These are phyloP conservation scores for Polydrusus tereticollis DNA, from an alignment of 2,888 invertebrate genomes.

Conservation along the genomic window DNA sequence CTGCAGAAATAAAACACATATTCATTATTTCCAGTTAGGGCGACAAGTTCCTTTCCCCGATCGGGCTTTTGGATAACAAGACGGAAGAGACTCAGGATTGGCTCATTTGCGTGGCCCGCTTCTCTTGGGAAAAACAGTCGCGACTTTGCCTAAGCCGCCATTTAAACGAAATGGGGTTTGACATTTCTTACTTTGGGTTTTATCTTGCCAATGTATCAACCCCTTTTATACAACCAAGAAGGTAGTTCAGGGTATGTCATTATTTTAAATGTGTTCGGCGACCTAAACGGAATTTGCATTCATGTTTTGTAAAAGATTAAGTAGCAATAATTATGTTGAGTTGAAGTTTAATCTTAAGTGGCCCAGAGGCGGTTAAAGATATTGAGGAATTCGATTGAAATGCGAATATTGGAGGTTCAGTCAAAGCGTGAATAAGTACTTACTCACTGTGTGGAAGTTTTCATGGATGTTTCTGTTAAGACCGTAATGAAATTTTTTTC, in stretches of 20 bases:
- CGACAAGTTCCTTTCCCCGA: slow-evolving; percentile 39
- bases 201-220: slow-evolving; percentile 32
- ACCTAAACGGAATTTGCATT: background rate
- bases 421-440: no score
- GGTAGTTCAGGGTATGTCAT: slow-evolving; percentile 17
- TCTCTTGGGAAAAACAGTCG: slow-evolving; percentile 37
- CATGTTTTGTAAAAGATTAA: background rate
- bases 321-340: no score
- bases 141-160: slow-evolving; percentile 36
- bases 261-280: slow-evolving; percentile 27
- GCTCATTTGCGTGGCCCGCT: slow-evolving; percentile 39
- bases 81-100: slow-evolving; percentile 37
- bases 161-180: slow-evolving; percentile 30
- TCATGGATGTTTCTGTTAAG: no score
- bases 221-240: slow-evolving; percentile 29
- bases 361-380: no score
- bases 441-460: no score
- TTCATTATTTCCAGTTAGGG: slow-evolving; percentile 41
- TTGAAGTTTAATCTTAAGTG: no score
- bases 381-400: no score
- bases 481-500: no score
- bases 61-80: slow-evolving; percentile 40
- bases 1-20: slow-evolving; percentile 40
- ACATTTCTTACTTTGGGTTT: slow-evolving; percentile 27
- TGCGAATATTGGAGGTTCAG: no score